Evolutionary conservation across 2,888 invertebrate genomes (phyloP).

Genomic region (Drosophila peninsularis): DNA sequence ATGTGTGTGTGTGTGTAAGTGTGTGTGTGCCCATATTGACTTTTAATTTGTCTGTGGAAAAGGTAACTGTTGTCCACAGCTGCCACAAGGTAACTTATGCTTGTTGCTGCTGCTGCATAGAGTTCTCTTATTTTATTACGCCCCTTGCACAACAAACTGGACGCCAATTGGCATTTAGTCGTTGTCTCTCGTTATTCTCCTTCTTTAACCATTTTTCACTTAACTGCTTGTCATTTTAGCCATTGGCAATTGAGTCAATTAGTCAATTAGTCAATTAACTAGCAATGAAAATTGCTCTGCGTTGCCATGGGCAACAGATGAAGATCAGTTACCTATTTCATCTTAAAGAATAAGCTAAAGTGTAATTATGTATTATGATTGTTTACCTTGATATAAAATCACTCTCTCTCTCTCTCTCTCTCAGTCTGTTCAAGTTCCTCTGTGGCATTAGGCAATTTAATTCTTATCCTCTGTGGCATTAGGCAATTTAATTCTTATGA

Average conservation of each 20-base stretch:
- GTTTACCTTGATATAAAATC: too few relatives aligned
- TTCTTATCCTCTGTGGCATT: too few relatives aligned
- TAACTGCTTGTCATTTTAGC: constrained; percentile 6
- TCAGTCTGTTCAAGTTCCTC: too few relatives aligned
- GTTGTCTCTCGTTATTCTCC: neutral
- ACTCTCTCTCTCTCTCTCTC: too few relatives aligned
- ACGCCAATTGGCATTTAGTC: constrained; percentile 24
- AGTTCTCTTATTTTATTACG: constrained; percentile 39
- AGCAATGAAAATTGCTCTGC: constrained; percentile 15
- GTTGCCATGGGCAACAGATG: neutral
- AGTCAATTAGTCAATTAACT: constrained; percentile 25
- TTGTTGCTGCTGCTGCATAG: constrained; percentile 16
- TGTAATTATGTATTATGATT: neutral
- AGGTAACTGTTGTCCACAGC: constrained; percentile 39
- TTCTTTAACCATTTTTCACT: constrained; percentile 15
- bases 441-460: too few relatives aligned
- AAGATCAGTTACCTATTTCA: neutral
- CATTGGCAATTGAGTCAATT: constrained; percentile 20
- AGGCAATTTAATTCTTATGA: too few relatives aligned
- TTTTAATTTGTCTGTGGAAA: constrained; percentile 60
- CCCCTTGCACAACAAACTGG: constrained; percentile 1
- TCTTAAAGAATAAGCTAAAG: too few relatives aligned
- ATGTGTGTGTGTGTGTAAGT: constrained; percentile 3
- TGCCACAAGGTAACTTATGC: constrained; percentile 35
- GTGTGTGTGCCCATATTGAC: constrained; percentile 48